Percentiles rank a stretch among this genome's conserved stretches.
Evolutionary conservation across 2,888 invertebrate genomes (phyloP).

Genomic region (Macropis europaea): DNA sequence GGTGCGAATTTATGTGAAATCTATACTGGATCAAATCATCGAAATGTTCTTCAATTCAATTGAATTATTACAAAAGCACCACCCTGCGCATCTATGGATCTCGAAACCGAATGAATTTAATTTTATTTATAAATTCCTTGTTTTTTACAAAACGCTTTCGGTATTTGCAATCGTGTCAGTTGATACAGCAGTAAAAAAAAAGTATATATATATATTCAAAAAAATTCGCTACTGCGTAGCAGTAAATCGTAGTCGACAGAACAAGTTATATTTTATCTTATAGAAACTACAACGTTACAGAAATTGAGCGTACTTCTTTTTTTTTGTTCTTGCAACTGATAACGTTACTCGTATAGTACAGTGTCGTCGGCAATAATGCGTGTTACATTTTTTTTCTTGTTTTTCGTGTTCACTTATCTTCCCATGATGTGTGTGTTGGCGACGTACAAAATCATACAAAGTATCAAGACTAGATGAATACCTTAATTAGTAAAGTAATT

Average conservation of each 20-base stretch:
- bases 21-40: conserved; percentile 17
- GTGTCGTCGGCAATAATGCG: conserved; percentile 27
- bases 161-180: conserved; percentile 10
- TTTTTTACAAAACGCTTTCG: neutral
- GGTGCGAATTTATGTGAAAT: conserved; percentile 23
- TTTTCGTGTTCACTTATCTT: conserved; percentile 48
- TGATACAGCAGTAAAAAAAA: conserved; percentile 9
- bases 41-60: conserved; percentile 9
- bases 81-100: conserved; percentile 1
- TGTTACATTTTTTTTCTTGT: conserved; percentile 32
- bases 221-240: conserved; percentile 18
- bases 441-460: conserved; percentile 68
- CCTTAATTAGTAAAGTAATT: conserved; percentile 63
- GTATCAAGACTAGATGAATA: conserved; percentile 72
- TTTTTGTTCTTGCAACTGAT: conserved; percentile 41
- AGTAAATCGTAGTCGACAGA: conserved; percentile 22
- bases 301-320: conserved; percentile 49
- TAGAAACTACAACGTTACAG: conserved; percentile 48
- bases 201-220: conserved; percentile 12
- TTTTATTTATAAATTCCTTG: neutral
- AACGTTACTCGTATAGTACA: conserved; percentile 35
- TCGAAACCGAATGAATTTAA: neutral
- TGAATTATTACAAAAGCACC: conserved; percentile 17
- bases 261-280: conserved; percentile 44
- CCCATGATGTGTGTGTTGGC: conserved; percentile 63